Conservation (phyloP, 1,140 invertebrate genomes). For the Drosophila gunungcola region DNA sequence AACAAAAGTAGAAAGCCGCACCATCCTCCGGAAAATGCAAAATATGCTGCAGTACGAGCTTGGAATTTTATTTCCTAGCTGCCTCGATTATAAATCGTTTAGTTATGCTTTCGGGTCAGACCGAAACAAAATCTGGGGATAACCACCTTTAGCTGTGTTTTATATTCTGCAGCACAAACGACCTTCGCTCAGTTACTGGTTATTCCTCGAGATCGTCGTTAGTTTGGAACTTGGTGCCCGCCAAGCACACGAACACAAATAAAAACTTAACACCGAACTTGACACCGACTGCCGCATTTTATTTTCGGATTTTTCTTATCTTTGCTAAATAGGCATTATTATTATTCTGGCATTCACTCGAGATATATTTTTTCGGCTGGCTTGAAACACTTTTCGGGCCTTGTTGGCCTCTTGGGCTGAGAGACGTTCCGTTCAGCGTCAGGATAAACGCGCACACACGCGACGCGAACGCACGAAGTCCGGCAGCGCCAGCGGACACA, state of each 20-base stretch:
- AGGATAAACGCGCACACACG: constrained; percentile 72
- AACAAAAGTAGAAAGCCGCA: constrained; percentile 13
- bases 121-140: not conserved
- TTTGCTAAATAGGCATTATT: constrained; percentile 7
- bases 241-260: constrained; percentile 47
- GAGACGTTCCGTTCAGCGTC: constrained; percentile 46
- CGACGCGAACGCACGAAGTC: constrained; percentile 80
- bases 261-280: constrained; percentile 45
- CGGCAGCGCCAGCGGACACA: constrained; percentile 79
- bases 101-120: constrained; percentile 37
- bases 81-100: constrained; percentile 53
- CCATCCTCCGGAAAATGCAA: constrained; percentile 20
- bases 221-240: constrained; percentile 2
- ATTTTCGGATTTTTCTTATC: constrained; percentile 6
- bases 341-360: constrained; percentile 36
- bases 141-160: constrained; percentile 55
- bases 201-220: constrained; percentile 26
- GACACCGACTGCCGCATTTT: constrained; percentile 49
- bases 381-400: constrained; percentile 24
- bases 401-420: constrained; percentile 47
- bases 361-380: constrained; percentile 36
- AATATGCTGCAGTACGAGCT: constrained; percentile 42
- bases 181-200: constrained; percentile 23
- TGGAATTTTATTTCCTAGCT: constrained; percentile 35
- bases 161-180: constrained; percentile 14